Base-by-base conservation (phyloP, 2,888 invertebrate genomes). In the Acleris laterana region DNA sequence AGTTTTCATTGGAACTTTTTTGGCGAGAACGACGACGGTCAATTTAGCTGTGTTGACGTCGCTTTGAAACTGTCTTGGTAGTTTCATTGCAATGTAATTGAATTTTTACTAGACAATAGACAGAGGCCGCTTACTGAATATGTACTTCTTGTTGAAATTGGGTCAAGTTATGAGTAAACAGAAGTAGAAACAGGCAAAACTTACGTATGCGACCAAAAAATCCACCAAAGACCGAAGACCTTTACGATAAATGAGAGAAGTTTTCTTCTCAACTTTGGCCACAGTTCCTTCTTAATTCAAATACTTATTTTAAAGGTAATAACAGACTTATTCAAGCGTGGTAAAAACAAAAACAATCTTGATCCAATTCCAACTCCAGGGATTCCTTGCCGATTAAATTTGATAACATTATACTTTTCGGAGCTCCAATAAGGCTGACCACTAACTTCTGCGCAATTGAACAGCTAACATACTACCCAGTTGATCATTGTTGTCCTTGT, bases 381-480 rank as follows among this genome's bases (percentile, higher is more conserved):
- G 46, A 25, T 46, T 46, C 17, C 20, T 58, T 49, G 20, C 49
- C 58, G 32, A 49, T 58, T 58, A 9, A 57, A 56, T 44, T 44
- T 46, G 56, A 56, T 56, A 42, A 55, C 55, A 22, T 56, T 25
- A 22, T 44, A 56, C 20, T 46, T 25, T 46, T 46, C 11, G 5
- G 57, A 22, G 25, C 62, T 63, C 50, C 55, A 56, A 62, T 56
- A 63, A 50, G 50, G 62, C 62, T 56, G 56, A 38, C 50, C 62
- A 57, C 50, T 56, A 57, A 63, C 62, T 63, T 63, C 62, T n/a
- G 56, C 49, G 44, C 62, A 63, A 63, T 63, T 63, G 56, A 44
- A 44, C 62, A 22, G 49, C 60, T 17, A 63, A 63, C 42, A 63
- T 48, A 28, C 25, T 55, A 44, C 20, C 38, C 32, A 56, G 42